A percentile compares a stretch with the other conserved stretches of the same genome.
These are phyloP conservation scores for Cataglyphis livida DNA, from an alignment of 2,888 invertebrate genomes.

Conservation along the genomic window DNA sequence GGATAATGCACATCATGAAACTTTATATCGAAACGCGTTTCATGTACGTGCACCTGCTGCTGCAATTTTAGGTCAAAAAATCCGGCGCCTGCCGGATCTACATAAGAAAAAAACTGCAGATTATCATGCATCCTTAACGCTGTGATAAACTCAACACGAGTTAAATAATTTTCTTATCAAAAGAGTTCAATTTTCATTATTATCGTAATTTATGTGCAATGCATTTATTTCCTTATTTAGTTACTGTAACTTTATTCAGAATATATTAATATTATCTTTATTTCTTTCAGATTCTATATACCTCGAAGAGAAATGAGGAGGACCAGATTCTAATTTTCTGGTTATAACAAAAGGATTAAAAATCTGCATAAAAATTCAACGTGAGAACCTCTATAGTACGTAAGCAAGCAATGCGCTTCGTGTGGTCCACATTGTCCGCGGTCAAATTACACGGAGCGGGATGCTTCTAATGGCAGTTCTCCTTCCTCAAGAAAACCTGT, in stretches of 20 bases:
- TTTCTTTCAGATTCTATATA: background rate
- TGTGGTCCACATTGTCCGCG: conserved; percentile 83
- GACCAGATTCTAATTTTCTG: background rate
- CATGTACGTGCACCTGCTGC: conserved; percentile 67
- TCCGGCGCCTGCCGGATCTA: conserved; percentile 24
- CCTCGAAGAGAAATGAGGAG: background rate
- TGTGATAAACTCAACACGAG: background rate
- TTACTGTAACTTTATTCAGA: background rate
- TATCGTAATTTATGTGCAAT: background rate
- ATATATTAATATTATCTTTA: background rate
- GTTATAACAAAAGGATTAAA: background rate
- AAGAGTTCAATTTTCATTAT: background rate
- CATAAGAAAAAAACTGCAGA: background rate
- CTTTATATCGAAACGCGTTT: conserved; percentile 63
- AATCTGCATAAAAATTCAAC: conserved; percentile 36
- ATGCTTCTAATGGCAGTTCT: conserved; percentile 83
- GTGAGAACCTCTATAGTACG: conserved; percentile 76
- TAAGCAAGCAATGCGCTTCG: conserved; percentile 78
- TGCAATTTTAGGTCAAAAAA: conserved; percentile 45
- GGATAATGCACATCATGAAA: conserved; percentile 64
- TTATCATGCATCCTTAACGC: background rate
- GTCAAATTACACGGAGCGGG: conserved; percentile 83
- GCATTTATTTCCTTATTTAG: background rate
- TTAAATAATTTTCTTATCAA: background rate
- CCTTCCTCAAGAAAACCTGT: conserved; percentile 71